These are phyloP conservation scores for Merodon equestris DNA, from an alignment of 2,888 invertebrate genomes.

Conservation along the genomic window DNA sequence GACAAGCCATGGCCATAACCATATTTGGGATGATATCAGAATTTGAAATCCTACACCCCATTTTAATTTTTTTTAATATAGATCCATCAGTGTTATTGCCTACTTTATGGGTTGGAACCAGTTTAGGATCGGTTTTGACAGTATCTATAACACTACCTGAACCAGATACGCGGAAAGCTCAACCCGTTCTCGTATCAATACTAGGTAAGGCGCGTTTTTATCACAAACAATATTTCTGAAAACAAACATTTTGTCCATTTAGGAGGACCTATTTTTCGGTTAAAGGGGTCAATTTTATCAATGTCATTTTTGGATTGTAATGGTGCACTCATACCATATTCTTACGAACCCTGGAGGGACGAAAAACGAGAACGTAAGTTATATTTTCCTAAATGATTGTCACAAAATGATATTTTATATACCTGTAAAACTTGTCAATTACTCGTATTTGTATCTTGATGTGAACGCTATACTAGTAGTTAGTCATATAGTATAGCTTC, in stretches of 20 bases:
- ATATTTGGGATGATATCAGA: too few relatives aligned
- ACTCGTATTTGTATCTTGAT: too few relatives aligned
- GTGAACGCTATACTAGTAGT: too few relatives aligned
- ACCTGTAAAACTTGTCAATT: too few relatives aligned
- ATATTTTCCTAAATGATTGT: not conserved
- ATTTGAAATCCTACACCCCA: too few relatives aligned
- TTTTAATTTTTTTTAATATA: slow-evolving; percentile 77
- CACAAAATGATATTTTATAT: not conserved
- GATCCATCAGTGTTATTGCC: slow-evolving; percentile 91
- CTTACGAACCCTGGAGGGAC: slow-evolving; percentile 96
- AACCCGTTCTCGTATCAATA: slow-evolving; percentile 92
- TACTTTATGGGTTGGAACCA: slow-evolving; percentile 98
- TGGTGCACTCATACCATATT: slow-evolving; percentile 93
- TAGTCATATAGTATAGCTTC: too few relatives aligned
- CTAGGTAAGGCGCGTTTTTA: slow-evolving; percentile 83
- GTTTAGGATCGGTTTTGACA: slow-evolving; percentile 96
- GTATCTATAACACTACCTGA: slow-evolving; percentile 92
- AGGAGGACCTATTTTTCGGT: slow-evolving; percentile 97
- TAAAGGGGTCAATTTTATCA: slow-evolving; percentile 95
- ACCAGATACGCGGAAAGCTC: slow-evolving; percentile 88
- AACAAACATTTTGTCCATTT: slow-evolving; percentile 73
- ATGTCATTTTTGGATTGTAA: slow-evolving; percentile 98
- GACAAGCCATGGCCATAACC: too few relatives aligned
- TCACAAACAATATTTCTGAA: not conserved
- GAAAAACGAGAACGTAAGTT: slow-evolving; percentile 81